Percentiles rank a stretch among this genome's conserved stretches.
phyloP scores from a whole-genome alignment of 2,888 invertebrate species.

The Ochropleura leucogaster region DNA sequence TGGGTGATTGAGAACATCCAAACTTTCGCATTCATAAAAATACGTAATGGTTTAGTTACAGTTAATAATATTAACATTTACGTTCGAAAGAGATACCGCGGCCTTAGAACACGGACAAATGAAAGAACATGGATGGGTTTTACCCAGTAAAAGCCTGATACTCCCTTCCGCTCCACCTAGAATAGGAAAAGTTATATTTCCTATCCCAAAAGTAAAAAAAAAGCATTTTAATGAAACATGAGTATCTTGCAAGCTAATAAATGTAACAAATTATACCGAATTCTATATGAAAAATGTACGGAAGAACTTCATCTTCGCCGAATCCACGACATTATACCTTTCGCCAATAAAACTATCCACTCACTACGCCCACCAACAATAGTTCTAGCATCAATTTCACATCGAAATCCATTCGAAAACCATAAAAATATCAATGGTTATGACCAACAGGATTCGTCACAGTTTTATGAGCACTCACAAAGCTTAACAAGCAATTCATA shows the following conservation, averaged over 20 bases:
- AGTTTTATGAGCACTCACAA: conserved; percentile 32
- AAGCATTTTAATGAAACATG: neutral
- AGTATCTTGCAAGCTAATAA: neutral
- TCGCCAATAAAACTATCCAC: neutral
- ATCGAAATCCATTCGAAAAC: conserved; percentile 34
- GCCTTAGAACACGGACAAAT: too few species aligned
- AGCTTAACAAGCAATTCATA: conserved; percentile 38
- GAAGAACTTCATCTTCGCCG: neutral
- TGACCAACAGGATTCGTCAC: conserved; percentile 33
- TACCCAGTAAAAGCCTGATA: too few species aligned
- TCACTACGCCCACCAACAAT: neutral
- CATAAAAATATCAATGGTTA: conserved; percentile 31
- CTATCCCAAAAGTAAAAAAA: too few species aligned
- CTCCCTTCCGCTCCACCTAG: too few species aligned
- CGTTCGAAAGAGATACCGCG: too few species aligned
- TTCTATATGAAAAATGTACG: neutral
- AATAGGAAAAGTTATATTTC: too few species aligned
- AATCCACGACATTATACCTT: neutral
- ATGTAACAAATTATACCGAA: neutral
- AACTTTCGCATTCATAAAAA: too few species aligned
- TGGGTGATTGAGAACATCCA: too few species aligned
- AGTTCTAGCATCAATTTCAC: conserved; percentile 16
- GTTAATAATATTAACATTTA: too few species aligned
- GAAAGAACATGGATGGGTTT: too few species aligned
- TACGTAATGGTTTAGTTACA: too few species aligned